Conservation (phyloP, 1,140 invertebrate species). For the Ceratina calcarata region DNA sequence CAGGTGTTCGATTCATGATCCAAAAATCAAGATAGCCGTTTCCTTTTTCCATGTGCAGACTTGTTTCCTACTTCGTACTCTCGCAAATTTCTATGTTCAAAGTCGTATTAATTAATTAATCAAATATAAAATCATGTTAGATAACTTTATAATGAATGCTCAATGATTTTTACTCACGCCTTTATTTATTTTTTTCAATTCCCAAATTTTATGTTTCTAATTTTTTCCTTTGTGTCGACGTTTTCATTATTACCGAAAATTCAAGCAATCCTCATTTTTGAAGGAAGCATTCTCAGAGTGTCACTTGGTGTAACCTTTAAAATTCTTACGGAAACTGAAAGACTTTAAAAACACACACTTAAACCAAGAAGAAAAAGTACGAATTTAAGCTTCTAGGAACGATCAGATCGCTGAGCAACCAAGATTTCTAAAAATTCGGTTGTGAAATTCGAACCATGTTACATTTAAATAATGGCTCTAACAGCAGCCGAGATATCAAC, state of each 20-base stretch:
- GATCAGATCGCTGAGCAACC: too few species aligned
- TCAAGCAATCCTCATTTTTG: background rate
- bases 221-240: background rate
- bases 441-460: too few species aligned
- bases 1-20: background rate
- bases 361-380: too few species aligned
- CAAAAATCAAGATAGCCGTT: background rate
- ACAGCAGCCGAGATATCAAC: too few species aligned
- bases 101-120: background rate
- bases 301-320: background rate
- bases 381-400: too few species aligned
- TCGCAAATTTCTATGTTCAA: conserved; percentile 2
- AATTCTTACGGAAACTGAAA: too few species aligned
- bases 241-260: background rate
- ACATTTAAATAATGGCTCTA: too few species aligned
- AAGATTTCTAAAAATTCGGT: too few species aligned
- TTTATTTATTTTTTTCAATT: background rate
- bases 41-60: background rate
- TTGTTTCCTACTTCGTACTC: background rate
- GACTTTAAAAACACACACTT: too few species aligned
- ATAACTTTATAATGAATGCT: background rate
- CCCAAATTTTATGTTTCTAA: background rate
- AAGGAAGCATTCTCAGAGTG: background rate
- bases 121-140: background rate
- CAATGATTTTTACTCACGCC: conserved; percentile 5